These are phyloP conservation scores for Iselma pallidipennis DNA, from an alignment of 2,888 invertebrate genomes.

Conservation along the genomic window DNA sequence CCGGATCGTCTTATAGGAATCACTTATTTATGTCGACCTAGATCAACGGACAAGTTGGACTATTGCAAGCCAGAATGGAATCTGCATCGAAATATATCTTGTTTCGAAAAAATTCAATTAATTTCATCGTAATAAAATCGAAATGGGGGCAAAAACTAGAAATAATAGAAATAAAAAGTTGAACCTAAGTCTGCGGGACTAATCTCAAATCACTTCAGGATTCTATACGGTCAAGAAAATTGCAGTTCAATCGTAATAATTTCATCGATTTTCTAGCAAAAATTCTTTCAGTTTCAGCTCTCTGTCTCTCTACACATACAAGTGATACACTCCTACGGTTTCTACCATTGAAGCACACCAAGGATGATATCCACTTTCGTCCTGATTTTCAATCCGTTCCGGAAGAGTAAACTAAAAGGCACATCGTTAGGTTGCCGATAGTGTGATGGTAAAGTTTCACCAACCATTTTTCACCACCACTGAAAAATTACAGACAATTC, in stretches of 20 bases:
- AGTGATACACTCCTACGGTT: background rate
- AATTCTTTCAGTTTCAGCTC: too few relatives aligned
- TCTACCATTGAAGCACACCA: background rate
- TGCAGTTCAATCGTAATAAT: background rate
- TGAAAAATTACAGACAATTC: too few relatives aligned
- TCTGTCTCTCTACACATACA: too few relatives aligned
- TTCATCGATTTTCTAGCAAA: background rate
- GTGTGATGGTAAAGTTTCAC: background rate
- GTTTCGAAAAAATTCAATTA: too few relatives aligned
- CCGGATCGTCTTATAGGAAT: constrained; percentile 3
- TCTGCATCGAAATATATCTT: too few relatives aligned
- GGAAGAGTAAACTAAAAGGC: background rate
- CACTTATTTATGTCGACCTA: constrained; percentile 12
- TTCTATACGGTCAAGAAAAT: too few relatives aligned
- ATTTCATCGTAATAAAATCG: too few relatives aligned
- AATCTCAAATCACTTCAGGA: too few relatives aligned
- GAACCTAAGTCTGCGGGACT: too few relatives aligned
- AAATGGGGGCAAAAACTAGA: background rate
- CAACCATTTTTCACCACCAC: background rate
- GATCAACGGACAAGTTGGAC: background rate
- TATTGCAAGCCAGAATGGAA: background rate
- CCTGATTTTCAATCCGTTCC: background rate
- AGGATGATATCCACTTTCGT: background rate
- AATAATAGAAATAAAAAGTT: too few relatives aligned
- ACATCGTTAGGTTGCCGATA: background rate